Conservation (phyloP, 2,888 invertebrate genomes). For the Ochlodes sylvanus region DNA sequence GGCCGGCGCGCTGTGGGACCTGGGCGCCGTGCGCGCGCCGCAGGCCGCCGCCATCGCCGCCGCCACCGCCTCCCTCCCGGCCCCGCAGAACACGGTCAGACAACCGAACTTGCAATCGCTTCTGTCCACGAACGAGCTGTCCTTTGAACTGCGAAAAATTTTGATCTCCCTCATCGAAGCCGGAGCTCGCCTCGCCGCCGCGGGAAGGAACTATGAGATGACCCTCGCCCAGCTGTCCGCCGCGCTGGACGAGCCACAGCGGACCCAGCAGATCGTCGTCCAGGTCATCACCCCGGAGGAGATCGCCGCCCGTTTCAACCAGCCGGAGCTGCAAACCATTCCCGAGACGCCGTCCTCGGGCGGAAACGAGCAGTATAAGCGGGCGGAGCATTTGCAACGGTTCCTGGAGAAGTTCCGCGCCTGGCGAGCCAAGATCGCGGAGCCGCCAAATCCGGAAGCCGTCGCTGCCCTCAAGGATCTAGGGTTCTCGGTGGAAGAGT, state of each 20-base stretch:
- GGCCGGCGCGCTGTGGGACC: constrained; percentile 72
- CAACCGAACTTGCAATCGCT: constrained; percentile 76
- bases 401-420: constrained; percentile 74
- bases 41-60: constrained; percentile 70
- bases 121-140: constrained; percentile 74
- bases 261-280: constrained; percentile 54
- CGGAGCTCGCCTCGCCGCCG: constrained; percentile 73
- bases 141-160: constrained; percentile 72
- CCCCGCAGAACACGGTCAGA: constrained; percentile 59
- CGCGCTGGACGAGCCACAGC: constrained; percentile 68
- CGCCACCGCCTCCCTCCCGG: constrained; percentile 71
- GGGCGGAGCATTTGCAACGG: constrained; percentile 69
- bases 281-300: constrained; percentile 76
- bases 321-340: constrained; percentile 42
- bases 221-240: constrained; percentile 68
- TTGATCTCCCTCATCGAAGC: constrained; percentile 77
- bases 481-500: constrained; percentile 65
- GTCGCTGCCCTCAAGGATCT: constrained; percentile 64
- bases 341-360: constrained; percentile 41
- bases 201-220: constrained; percentile 71
- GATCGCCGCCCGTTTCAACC: constrained; percentile 62
- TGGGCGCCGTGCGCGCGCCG: constrained; percentile 74
- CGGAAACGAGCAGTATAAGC: constrained; percentile 54
- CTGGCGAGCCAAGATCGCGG: constrained; percentile 67
- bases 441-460: constrained; percentile 66